Percentiles rank a stretch among this genome's conserved stretches.
Conservation (phyloP, 1,140 invertebrate genomes). For the Apis mellifera region Amel_HAv3.1 CM009934.2:3728001-3728500, state of each 20-base stretch:
- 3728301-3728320: not conserved
- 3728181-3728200: not conserved
- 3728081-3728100: not conserved
- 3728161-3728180: slow-evolving; percentile 48
- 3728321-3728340: slow-evolving; percentile 17
- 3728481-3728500: not conserved
- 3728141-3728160: slow-evolving; percentile 18
- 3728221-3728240: not conserved
- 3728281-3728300: not conserved
- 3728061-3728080: not conserved
- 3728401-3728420: not conserved
- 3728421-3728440: not conserved
- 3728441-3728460: not conserved
- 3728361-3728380: not conserved
- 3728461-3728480: not conserved
- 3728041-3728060: too few relatives aligned
- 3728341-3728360: not conserved
- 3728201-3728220: not conserved
- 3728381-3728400: not conserved
- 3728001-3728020: too few relatives aligned
- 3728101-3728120: slow-evolving; percentile 22
- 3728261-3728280: slow-evolving; percentile 26
- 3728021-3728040: too few relatives aligned
- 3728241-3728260: slow-evolving; percentile 6
- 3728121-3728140: slow-evolving; percentile 52